phyloP scores from a whole-genome alignment of 2,797 vertebrate genomes.

The Babyrousa celebensis region DNA sequence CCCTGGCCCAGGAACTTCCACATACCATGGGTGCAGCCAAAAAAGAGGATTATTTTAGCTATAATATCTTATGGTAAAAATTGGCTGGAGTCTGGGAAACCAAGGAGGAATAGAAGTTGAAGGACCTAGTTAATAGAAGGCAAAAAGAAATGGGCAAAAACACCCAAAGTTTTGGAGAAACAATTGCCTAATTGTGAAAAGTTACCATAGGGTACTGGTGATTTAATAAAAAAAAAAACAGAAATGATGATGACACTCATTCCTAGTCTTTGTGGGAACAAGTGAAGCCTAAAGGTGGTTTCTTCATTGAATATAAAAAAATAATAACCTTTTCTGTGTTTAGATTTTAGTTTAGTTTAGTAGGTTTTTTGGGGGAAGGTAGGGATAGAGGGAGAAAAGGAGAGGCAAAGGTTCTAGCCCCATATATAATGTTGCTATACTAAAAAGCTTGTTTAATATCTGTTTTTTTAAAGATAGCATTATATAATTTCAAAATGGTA shows the following conservation, averaged over 20 bases:
- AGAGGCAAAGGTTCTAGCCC: background rate
- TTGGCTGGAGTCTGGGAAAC: background rate
- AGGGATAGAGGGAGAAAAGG: rapidly evolving
- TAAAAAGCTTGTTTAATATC: background rate
- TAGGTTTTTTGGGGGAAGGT: too few species aligned
- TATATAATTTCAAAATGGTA: background rate
- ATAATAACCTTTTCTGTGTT: background rate
- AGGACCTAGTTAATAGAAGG: background rate
- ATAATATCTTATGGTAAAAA: background rate
- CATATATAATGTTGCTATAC: background rate
- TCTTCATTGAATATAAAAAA: background rate
- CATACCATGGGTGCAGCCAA: too few species aligned
- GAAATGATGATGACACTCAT: background rate
- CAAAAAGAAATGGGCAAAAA: background rate
- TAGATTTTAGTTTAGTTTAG: background rate
- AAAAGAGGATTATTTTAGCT: background rate
- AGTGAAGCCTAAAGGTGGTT: background rate
- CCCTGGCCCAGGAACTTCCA: too few species aligned
- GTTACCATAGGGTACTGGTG: background rate
- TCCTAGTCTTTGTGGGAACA: background rate
- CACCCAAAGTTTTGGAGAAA: background rate
- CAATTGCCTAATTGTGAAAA: constrained; percentile 22
- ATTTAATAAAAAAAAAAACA: background rate
- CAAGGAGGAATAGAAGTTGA: background rate
- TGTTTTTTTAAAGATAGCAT: constrained; percentile 24